Conservation (phyloP, 2,888 invertebrate species). For the Xanthia icteritia region DNA sequence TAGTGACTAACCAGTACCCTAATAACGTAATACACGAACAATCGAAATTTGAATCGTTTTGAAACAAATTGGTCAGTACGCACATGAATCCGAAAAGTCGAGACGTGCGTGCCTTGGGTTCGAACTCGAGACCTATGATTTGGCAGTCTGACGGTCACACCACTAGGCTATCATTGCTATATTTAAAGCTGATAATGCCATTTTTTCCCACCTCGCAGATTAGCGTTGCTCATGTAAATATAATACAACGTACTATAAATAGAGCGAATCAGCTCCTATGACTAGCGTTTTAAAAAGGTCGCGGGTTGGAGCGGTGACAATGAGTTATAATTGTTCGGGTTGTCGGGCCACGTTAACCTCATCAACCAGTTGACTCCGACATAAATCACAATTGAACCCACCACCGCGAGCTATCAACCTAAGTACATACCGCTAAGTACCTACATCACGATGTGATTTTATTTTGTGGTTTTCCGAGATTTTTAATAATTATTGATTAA, state of each 20-base stretch:
- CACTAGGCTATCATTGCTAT: too few relatives aligned
- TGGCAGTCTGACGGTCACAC: too few relatives aligned
- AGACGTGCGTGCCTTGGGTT: too few relatives aligned
- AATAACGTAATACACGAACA: too few relatives aligned
- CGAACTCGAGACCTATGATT: too few relatives aligned
- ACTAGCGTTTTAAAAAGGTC: slow-evolving; percentile 65
- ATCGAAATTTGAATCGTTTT: too few relatives aligned
- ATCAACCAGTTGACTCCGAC: slow-evolving; percentile 66
- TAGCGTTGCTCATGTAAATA: slow-evolving; percentile 46
- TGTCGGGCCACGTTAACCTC: slow-evolving; percentile 66
- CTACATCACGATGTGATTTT: slow-evolving; percentile 2
- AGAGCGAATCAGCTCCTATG: slow-evolving; percentile 56
- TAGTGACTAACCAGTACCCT: too few relatives aligned
- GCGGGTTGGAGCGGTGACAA: slow-evolving; percentile 58
- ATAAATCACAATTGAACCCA: slow-evolving; percentile 68
- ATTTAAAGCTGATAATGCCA: slow-evolving; percentile 47
- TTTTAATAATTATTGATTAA: slow-evolving; percentile 35
- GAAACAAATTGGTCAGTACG: too few relatives aligned
- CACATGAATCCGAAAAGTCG: too few relatives aligned
- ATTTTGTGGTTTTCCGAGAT: slow-evolving; percentile 33
- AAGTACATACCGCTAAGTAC: background rate
- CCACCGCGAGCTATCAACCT: slow-evolving; percentile 14
- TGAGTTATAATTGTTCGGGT: slow-evolving; percentile 71
- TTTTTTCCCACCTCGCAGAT: slow-evolving; percentile 46
- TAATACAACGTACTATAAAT: slow-evolving; percentile 62